phyloP scores from a whole-genome alignment of 2,888 invertebrate species.

The Euclidia mi region DNA sequence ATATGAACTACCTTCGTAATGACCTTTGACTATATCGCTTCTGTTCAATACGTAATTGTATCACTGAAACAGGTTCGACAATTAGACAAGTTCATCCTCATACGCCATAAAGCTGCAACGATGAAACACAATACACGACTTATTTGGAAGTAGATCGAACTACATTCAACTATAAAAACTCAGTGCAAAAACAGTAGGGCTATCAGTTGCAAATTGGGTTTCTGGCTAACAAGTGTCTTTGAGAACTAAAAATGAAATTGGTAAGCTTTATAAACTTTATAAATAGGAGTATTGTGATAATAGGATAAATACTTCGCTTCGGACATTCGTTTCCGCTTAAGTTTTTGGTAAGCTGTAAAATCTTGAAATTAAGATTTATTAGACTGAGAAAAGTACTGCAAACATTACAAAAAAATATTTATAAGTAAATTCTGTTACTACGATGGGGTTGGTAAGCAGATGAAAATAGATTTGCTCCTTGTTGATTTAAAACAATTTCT shows the following conservation, averaged over 20 bases:
- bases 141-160: constrained; percentile 80
- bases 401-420: too few relatives aligned
- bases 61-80: constrained; percentile 48
- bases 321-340: too few relatives aligned
- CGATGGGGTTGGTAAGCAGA: too few relatives aligned
- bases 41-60: neutral
- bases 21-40: constrained; percentile 9
- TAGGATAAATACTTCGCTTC: too few relatives aligned
- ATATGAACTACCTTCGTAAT: constrained; percentile 7
- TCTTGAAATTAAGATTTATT: too few relatives aligned
- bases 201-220: constrained; percentile 75
- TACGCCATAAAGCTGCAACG: constrained; percentile 71
- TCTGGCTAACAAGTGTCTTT: constrained; percentile 58
- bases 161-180: constrained; percentile 81
- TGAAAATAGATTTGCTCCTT: too few relatives aligned
- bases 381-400: too few relatives aligned
- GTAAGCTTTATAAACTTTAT: constrained; percentile 55
- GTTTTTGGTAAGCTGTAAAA: too few relatives aligned
- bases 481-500: too few relatives aligned
- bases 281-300: neutral
- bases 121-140: constrained; percentile 77
- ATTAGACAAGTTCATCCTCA: constrained; percentile 77
- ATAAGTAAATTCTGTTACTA: too few relatives aligned
- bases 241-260: constrained; percentile 72
- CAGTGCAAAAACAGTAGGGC: constrained; percentile 67